Base-by-base conservation (phyloP, 2,888 invertebrate genomes). In the Atethmia centrago region DNA sequence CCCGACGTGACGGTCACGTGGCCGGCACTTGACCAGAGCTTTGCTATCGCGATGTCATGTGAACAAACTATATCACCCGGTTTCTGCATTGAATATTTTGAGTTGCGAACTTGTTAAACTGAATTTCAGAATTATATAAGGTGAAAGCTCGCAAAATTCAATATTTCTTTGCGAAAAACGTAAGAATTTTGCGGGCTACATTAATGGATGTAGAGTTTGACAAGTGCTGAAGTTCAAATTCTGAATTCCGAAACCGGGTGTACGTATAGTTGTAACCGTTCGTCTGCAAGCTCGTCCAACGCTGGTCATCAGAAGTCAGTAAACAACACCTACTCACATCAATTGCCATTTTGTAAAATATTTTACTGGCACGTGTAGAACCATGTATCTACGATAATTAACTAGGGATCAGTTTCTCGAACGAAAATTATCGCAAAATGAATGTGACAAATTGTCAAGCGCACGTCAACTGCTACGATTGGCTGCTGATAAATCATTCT, bases 311-410 rank as follows among this genome's bases (percentile, higher is more conserved):
- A 53, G 53, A 55, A 28, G 25, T 67, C 53, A n/a, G 68, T 31
- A 49, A 64, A 12, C 61, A 62, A 74, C 69, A 83, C 28, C 53
- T 82, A 81, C 55, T 67, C 56, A 68, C 61, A 71, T 71, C 61
- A 64, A 70, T 79, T 70, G 69, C 63, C 49, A 79, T 74, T 83
- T 83, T 80, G 62, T 74, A 70, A 69, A 74, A 65, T 55, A 14
- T 79, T 79, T 64, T 67, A 67, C 45, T 53, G 36, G 61, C 73
- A 65, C 64, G 14, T 78, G 42, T 53, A 64, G 28, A 64, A 73
- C 31, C 62, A 67, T 49, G 53, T 67, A 28, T 70, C 40, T 71
- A 70, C 40, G 28, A 64, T 51, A 36, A 10, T 36, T 7, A 36
- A n/a, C n/a, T 36, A 53, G 19, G 64, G n/a, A 19, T 7, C 12